Evolutionary conservation across 1,140 invertebrate species (phyloP), one percentile per base, ranked within the genome.

Genomic region (Spodoptera frugiperda): DNA sequence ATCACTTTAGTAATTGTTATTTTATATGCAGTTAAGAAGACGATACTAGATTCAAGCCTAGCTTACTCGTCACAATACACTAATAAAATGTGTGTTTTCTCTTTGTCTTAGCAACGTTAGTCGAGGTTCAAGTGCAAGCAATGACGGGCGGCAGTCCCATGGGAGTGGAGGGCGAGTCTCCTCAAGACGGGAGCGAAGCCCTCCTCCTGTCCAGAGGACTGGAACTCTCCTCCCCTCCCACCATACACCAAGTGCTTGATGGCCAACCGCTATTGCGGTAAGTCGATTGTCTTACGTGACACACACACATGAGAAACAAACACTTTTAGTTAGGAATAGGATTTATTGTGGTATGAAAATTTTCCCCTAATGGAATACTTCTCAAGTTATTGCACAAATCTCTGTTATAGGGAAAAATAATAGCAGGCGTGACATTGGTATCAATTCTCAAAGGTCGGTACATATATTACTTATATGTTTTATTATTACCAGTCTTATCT

Each of bases 161-260:
- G 8, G 78, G 51, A 9, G 82, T 70, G 46, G 73, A 78, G 25
- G 57, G 78, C 44, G 15, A 81, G 83, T 2, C 30, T 55, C 49
- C 53, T 0, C 51, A 80, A 2, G 89, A 90, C 65, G 76, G 82
- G n/a, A 86, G 82, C 48, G 91, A 93, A 55, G 81, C 88, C 2
- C 76, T 86, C 12, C 77, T 94, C 25, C 95, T 99, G 0, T 96
- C 97, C 9, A 97, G 98, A 88, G 99, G 99, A 55, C 97, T 99
- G 82, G 97, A 98, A n/a, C 95, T 99, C 0, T 96, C 97, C 15
- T 96, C 97, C 48, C 96, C 97, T 8, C 97, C 98, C 9, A 97
- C 97, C 6, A 97, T 99, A 54, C 96, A 96, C 81, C 98, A 99
- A 94, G 98, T 98, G 44, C 94, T 99, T 53, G 98, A 99, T 88